Evolutionary conservation across 2,113 vertebrate genomes (phyloP).

Genomic region (Struthio camelus): DNA sequence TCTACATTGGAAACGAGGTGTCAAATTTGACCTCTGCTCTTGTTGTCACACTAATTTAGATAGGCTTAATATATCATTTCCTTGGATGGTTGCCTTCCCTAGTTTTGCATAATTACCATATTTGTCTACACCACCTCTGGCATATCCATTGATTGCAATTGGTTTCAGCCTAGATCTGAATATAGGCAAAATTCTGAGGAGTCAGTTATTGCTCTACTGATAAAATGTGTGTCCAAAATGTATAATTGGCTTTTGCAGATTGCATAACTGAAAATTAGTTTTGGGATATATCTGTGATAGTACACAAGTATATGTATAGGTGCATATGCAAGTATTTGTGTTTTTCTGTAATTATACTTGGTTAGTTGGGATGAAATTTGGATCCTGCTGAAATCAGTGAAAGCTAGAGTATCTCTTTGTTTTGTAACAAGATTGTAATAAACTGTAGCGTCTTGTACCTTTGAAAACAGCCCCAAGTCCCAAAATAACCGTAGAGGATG

Average conservation of each 20-base stretch:
- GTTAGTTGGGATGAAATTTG: neutral
- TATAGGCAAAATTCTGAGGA: neutral
- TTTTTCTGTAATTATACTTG: neutral
- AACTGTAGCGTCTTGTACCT: neutral
- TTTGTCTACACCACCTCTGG: neutral
- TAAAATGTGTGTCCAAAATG: neutral
- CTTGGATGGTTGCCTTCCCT: neutral
- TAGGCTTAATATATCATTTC: conserved; percentile 1
- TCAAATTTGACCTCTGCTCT: conserved; percentile 25
- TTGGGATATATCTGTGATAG: neutral
- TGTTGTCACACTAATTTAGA: neutral
- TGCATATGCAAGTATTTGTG: neutral
- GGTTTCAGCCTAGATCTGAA: neutral
- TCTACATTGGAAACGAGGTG: conserved; percentile 13
- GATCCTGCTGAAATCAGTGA: neutral
- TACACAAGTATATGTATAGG: neutral
- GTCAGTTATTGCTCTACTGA: neutral
- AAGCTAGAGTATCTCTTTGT: neutral
- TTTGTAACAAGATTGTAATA: neutral
- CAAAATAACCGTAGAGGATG: neutral
- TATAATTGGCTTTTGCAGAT: neutral
- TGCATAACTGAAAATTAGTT: neutral
- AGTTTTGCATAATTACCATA: conserved; percentile 28
- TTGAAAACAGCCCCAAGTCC: neutral
- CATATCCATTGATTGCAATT: neutral